Evolutionary conservation across 2,888 invertebrate species (phyloP), one percentile per base, ranked within the genome.

Genomic region (Conistra vaccinii): DNA sequence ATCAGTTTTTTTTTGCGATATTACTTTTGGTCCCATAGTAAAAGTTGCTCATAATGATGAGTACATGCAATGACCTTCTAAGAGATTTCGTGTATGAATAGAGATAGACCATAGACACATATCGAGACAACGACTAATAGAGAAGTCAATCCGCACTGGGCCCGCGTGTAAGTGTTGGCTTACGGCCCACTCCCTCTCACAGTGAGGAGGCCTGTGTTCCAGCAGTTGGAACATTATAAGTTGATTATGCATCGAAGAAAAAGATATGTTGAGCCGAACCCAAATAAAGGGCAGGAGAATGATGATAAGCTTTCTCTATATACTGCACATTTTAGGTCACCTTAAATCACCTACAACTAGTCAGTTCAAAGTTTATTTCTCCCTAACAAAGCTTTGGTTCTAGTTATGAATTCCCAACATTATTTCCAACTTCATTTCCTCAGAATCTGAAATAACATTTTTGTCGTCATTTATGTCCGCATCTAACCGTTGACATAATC

Each of bases 401-500:
- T 51, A 10, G 23, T 48, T 23, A 12, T 6, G 14, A 26, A 42
- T 2, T n/a, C 20, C 20, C 42, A 29, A 53, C 2, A 4, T 10
- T 45, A 70, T 29, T 53, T 60, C 4, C 42, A 69, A 42, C 39
- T 14, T 48, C 0, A n/a, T 17, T 29, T n/a, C 23, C 78, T 26
- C n/a, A 79, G 42, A 73, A 55, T 48, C 9, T 12, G 10, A 62
- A 62, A 10, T 26, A 23, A 32, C 29, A 51, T 42, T 35, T 73
- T 53, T 53, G 7, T 67, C 62, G 29, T 74, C 68, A 76, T 68
- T 68, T 45, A 51, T 66, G 67, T 75, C 62, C 58, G 72, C 67
- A 66, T 66, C 12, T 69, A 70, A 69, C 66, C 55, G 73, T 68
- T 83, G 87, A 80, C 74, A 81, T 80, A 78, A 86, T 76, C 76